Percentiles rank a stretch among this genome's conserved stretches.
These are phyloP conservation scores for Philopedon plagiatum DNA, from an alignment of 2,888 invertebrate genomes.

Conservation along the genomic window DNA sequence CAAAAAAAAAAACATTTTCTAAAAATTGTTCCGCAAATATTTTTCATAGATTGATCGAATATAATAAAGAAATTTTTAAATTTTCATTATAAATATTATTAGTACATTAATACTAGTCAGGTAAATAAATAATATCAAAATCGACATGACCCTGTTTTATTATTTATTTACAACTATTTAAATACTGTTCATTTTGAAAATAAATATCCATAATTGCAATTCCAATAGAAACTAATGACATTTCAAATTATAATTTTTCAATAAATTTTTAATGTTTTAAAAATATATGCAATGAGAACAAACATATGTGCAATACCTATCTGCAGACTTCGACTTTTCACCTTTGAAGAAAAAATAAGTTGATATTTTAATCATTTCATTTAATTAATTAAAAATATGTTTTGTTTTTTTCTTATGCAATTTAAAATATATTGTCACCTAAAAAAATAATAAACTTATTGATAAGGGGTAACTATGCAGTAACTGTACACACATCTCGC, in stretches of 20 bases:
- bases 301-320: not conserved
- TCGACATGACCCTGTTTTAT: too few species aligned
- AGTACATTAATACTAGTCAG: too few species aligned
- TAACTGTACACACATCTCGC: constrained; percentile 7
- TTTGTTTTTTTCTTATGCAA: constrained; percentile 25
- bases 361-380: constrained; percentile 4
- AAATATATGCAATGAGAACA: not conserved
- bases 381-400: constrained; percentile 38
- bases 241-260: not conserved
- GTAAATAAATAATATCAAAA: too few species aligned
- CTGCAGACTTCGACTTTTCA: constrained; percentile 40
- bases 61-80: too few species aligned
- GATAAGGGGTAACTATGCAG: constrained; percentile 33
- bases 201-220: not conserved
- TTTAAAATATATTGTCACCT: not conserved
- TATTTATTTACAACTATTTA: too few species aligned
- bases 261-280: not conserved
- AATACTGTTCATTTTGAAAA: too few species aligned
- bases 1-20: too few species aligned
- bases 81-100: too few species aligned
- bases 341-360: constrained; percentile 17
- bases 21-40: too few species aligned
- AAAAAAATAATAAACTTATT: constrained; percentile 6
- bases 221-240: constrained; percentile 3
- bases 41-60: too few species aligned